Conservation (phyloP, 2,797 vertebrate species). For the Myotis daubentonii region DNA sequence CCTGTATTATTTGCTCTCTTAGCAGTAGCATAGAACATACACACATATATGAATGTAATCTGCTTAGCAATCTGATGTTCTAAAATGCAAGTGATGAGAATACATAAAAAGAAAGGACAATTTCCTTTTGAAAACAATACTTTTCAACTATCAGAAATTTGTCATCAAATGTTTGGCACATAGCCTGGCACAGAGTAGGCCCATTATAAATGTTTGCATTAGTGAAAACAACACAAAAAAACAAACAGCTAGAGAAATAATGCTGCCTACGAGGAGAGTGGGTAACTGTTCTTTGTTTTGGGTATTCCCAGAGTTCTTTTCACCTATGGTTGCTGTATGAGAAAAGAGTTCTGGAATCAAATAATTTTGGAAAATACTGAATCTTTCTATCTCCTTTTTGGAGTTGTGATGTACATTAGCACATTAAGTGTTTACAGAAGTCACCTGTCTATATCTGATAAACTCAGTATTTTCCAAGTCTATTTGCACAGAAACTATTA, state of each 20-base stretch:
- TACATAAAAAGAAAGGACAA: not conserved
- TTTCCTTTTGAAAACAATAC: not conserved
- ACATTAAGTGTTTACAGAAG: not conserved
- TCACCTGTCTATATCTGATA: not conserved
- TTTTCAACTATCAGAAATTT: not conserved
- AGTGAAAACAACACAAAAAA: not conserved
- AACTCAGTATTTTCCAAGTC: not conserved
- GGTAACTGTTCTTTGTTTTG: not conserved
- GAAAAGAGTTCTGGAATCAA: not conserved
- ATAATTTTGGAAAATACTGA: not conserved
- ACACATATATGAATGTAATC: not conserved
- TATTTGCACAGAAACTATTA: not conserved
- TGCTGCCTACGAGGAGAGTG: not conserved
- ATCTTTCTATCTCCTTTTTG: not conserved
- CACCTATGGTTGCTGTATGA: not conserved
- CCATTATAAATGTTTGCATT: not conserved
- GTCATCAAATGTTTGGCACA: not conserved
- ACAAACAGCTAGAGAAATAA: not conserved
- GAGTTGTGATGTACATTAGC: not conserved
- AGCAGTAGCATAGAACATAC: not conserved
- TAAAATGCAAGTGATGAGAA: not conserved
- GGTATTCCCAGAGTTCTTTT: not conserved
- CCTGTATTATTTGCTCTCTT: not conserved
- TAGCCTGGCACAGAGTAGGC: not conserved
- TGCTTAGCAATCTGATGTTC: not conserved